Evolutionary conservation across 2,888 invertebrate genomes (phyloP).

Genomic region (Noctuana brunneofusca): DNA sequence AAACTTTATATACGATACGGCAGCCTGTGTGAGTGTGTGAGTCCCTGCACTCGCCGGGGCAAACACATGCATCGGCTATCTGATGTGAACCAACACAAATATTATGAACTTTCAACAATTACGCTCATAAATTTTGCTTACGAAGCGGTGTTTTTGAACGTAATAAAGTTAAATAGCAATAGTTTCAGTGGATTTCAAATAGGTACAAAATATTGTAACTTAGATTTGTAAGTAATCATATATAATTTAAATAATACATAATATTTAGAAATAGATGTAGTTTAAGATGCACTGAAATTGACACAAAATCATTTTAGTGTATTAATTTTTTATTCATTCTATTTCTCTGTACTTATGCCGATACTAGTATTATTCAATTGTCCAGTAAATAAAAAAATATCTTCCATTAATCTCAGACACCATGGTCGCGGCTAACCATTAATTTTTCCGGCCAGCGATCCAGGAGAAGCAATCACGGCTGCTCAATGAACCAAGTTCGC

Average conservation of each 20-base stretch:
- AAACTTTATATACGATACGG: slow-evolving; percentile 25
- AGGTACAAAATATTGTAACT: too few species aligned
- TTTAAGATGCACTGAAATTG: too few species aligned
- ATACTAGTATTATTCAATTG: neutral
- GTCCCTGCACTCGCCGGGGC: slow-evolving; percentile 9
- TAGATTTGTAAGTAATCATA: too few species aligned
- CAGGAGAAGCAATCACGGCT: slow-evolving; percentile 67
- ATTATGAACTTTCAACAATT: neutral
- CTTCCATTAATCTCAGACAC: slow-evolving; percentile 23
- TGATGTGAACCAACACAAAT: neutral
- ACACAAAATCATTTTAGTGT: too few species aligned
- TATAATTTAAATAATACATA: too few species aligned
- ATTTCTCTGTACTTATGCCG: neutral
- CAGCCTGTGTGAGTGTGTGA: too few species aligned
- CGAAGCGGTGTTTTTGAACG: neutral
- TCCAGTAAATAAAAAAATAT: slow-evolving; percentile 6
- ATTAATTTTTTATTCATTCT: too few species aligned
- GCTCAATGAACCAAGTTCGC: slow-evolving; percentile 72
- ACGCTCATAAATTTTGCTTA: neutral
- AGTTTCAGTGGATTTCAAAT: too few species aligned
- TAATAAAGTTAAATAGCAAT: too few species aligned
- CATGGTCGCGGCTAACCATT: slow-evolving; percentile 48
- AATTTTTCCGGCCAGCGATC: slow-evolving; percentile 61
- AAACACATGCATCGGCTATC: slow-evolving; percentile 1
- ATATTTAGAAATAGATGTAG: too few species aligned